A percentile compares a stretch with the other conserved stretches of the same genome.
These are phyloP conservation scores for Mallotus villosus DNA, from an alignment of 2,797 vertebrate species.

Conservation along the genomic window DNA sequence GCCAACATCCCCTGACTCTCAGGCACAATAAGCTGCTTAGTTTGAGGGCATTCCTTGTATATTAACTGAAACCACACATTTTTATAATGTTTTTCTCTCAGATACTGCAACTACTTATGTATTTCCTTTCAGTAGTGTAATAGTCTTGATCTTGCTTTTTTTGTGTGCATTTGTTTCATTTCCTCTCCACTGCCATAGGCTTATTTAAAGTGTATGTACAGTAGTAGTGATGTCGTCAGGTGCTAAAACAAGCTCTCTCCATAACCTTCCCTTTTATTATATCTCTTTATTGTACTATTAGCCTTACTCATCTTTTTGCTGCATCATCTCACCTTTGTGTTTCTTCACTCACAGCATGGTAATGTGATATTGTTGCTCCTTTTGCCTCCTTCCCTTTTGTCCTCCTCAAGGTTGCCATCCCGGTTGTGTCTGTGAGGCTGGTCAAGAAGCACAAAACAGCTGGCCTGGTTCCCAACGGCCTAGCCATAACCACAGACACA, in stretches of 20 bases:
- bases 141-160: no score
- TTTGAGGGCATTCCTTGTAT: constrained; percentile 61
- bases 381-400: background rate
- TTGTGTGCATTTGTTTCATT: background rate
- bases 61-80: constrained; percentile 53
- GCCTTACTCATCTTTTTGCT: background rate
- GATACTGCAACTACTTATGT: background rate
- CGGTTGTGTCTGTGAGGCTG: constrained; percentile 86
- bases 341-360: background rate
- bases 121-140: no score
- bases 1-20: constrained; percentile 45
- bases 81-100: constrained; percentile 18
- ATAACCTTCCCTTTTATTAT: no score
- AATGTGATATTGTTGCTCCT: background rate
- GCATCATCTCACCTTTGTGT: background rate
- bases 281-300: background rate
- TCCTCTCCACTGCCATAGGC: no score
- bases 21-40: constrained; percentile 64
- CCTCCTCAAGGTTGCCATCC: constrained; percentile 84
- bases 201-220: no score
- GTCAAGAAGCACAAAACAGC: constrained; percentile 97
- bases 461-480: constrained; percentile 89
- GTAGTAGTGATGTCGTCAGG: no score
- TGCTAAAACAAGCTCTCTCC: no score
- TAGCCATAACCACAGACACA: constrained; percentile 90